Evolutionary conservation across 2,888 invertebrate species (phyloP), one percentile per base, ranked within the genome.

Genomic region (Apamea crenata): DNA sequence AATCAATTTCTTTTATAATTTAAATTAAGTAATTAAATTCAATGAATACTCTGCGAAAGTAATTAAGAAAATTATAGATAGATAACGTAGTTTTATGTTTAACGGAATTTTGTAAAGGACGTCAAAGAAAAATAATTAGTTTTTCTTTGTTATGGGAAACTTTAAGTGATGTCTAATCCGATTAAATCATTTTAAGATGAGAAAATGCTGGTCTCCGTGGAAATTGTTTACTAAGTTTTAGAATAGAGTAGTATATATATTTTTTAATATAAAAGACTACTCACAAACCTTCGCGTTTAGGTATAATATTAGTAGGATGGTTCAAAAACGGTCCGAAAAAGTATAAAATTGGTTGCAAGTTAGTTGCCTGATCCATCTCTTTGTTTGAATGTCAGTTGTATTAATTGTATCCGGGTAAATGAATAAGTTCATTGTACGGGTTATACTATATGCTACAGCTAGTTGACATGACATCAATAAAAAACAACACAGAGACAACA

Each of bases 1-100:
- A 77, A 85, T 81, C 67, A 67, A 81, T 84, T 74, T 67, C 32
- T 74, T 81, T 85, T 50, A 71, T 59, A 71, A 80, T 80, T 61
- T 16, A 32, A 72, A 70, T 36, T 56, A 81, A 81, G 74, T 59
- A 10, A 84, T 81, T 59, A 5, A 80, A 78, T 74, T 53, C 61
- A 75, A 71, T 70, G 21, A 80, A 80, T 71, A 53, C 71, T 71
- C 40, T 44, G 21, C 29, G 16, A 71, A 71, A 71, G 66, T 67
- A 67, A 84, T 80, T 76, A 71, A 70, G 63, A 67, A 80, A 59
- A 81, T 53, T 47, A 53, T 69, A 68, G 50, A 47, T 47, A 47
- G 59, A 56, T 61, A 53, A 56, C 56, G 44, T 53, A 53, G 32
- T 80, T n/a, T 69, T 53, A n/a, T 61, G 16, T 70, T n/a, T 10